phyloP scores from a whole-genome alignment of 2,113 vertebrate genomes.

The Brachyhypopomus occidentalis region DNA sequence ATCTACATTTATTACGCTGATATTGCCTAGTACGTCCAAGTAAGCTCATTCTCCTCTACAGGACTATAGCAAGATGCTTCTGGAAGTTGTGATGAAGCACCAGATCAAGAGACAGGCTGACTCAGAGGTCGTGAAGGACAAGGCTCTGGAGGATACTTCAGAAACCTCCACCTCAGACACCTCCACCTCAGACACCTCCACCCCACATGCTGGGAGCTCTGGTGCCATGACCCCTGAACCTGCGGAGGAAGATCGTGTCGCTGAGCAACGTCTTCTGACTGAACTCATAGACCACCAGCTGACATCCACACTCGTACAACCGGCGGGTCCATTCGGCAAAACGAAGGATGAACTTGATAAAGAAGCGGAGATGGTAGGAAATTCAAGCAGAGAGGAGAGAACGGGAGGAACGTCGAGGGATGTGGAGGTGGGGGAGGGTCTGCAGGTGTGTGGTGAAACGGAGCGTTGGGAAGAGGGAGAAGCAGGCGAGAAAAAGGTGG shows the following conservation, averaged over 20 bases:
- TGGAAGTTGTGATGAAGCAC: slow-evolving; percentile 42
- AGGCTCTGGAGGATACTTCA: slow-evolving; percentile 17
- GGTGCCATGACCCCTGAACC: slow-evolving; percentile 54
- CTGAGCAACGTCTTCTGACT: background rate
- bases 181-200: slow-evolving; percentile 51
- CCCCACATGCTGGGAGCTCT: slow-evolving; percentile 66
- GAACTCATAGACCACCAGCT: slow-evolving; percentile 48
- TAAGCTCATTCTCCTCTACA: slow-evolving; percentile 35
- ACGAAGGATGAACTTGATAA: slow-evolving; percentile 40
- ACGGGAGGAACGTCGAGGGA: slow-evolving; percentile 23
- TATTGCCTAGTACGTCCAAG: background rate
- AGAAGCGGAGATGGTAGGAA: slow-evolving; percentile 4
- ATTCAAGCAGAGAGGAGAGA: slow-evolving; percentile 4
- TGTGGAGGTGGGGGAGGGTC: slow-evolving; percentile 7
- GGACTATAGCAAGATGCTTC: slow-evolving; percentile 56
- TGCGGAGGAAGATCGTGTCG: slow-evolving; percentile 11
- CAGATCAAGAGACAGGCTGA: slow-evolving; percentile 28
- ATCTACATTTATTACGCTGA: background rate
- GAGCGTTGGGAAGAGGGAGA: background rate
- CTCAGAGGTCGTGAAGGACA: slow-evolving; percentile 12
- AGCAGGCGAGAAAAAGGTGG: background rate
- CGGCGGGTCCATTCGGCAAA: slow-evolving; percentile 6
- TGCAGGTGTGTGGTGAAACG: background rate
- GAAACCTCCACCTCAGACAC: no score
- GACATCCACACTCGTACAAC: slow-evolving; percentile 32